These are phyloP conservation scores for Drosophila jambulina DNA, from an alignment of 1,140 invertebrate genomes.

Conservation along the genomic window DNA sequence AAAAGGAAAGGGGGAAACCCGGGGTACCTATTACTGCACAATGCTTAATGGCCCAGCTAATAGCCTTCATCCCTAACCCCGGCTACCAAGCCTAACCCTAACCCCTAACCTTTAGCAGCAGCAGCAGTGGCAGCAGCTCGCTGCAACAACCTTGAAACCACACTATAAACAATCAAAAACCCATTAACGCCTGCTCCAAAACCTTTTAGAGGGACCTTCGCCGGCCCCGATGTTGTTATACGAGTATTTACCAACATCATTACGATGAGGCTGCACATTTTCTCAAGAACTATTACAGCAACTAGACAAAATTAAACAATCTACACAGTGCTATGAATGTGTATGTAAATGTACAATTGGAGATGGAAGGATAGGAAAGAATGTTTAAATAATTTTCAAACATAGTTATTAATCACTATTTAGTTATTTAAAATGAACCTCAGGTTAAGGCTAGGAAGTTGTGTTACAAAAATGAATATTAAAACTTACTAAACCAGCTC, in stretches of 20 bases:
- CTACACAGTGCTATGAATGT: conserved; percentile 2
- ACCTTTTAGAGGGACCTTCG: conserved; percentile 53
- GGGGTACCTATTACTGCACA: conserved; percentile 30
- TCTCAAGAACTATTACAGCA: conserved; percentile 74
- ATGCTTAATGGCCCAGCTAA: conserved; percentile 37
- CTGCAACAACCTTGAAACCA: conserved; percentile 60
- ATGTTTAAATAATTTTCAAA: neutral
- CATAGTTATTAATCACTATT: no score
- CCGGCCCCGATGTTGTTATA: conserved; percentile 45
- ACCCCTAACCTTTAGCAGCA: conserved; percentile 45
- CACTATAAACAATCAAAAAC: conserved; percentile 65
- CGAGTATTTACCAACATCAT: conserved; percentile 75
- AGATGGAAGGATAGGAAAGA: conserved; percentile 3
- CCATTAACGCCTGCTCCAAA: conserved; percentile 71
- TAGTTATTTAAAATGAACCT: neutral
- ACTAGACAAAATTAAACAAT: conserved; percentile 77
- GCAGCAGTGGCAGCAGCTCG: conserved; percentile 7
- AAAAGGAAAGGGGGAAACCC: conserved; percentile 16
- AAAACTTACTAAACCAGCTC: neutral
- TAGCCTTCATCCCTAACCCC: conserved; percentile 36
- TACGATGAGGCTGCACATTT: conserved; percentile 79
- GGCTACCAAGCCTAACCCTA: conserved; percentile 40
- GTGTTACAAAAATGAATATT: fast-evolving
- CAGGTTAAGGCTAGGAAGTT: neutral
- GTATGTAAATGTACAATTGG: conserved; percentile 7